These are phyloP conservation scores for Myiagra hebetior DNA, from an alignment of 2,113 vertebrate genomes.

Conservation along the genomic window DNA sequence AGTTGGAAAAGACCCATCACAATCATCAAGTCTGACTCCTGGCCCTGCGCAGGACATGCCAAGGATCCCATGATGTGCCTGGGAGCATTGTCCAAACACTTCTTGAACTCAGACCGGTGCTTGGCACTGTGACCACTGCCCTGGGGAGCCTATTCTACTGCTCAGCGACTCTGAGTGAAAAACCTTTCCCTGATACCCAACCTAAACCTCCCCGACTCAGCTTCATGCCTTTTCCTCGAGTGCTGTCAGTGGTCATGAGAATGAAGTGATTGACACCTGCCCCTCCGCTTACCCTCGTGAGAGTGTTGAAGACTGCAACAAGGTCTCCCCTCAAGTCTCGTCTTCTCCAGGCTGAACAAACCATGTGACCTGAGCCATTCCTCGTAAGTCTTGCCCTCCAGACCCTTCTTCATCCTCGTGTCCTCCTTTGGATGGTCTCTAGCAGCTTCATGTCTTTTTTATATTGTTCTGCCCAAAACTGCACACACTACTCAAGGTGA, in stretches of 20 bases:
- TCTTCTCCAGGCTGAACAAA: background rate
- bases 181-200: background rate
- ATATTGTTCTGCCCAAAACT: background rate
- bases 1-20: background rate
- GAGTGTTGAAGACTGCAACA: background rate
- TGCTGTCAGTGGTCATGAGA: background rate
- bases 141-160: background rate
- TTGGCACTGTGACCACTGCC: background rate
- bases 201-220: background rate
- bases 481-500: background rate
- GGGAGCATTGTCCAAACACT: background rate
- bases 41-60: background rate
- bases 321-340: background rate
- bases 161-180: background rate
- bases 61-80: background rate
- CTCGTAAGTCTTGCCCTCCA: background rate
- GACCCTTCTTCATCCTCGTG: background rate
- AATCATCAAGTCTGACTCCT: rapidly evolving
- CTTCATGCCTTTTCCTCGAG: background rate
- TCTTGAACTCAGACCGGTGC: background rate
- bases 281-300: background rate
- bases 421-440: background rate
- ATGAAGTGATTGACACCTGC: background rate
- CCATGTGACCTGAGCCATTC: background rate
- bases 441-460: background rate